Percentiles rank a stretch among this genome's conserved stretches.
Conservation (phyloP, 1,140 invertebrate species). For the Andricus grossulariae region DNA sequence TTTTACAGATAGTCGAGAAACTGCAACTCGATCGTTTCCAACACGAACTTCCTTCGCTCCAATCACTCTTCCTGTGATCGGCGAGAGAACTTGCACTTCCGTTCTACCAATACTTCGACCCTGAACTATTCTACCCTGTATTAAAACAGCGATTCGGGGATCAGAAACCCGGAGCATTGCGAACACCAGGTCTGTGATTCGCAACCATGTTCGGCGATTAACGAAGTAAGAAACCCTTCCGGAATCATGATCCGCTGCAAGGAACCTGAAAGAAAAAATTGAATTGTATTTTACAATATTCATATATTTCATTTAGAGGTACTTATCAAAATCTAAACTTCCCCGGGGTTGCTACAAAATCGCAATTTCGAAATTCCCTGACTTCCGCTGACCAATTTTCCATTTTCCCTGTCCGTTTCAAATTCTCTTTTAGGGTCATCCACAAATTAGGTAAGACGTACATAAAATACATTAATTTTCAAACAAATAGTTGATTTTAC, state of each 20-base stretch:
- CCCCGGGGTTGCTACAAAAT: no score
- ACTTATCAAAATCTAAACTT: no score
- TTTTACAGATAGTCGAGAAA: conserved; percentile 87
- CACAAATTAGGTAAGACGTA: no score
- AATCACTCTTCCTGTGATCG: conserved; percentile 93
- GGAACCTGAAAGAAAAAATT: conserved; percentile 76
- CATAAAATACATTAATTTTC: no score
- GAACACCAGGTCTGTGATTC: conserved; percentile 93
- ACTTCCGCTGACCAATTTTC: no score
- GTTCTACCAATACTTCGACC: conserved; percentile 92
- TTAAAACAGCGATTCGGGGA: conserved; percentile 88
- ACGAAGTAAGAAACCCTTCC: conserved; percentile 93
- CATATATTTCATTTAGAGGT: no score
- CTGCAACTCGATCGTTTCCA: conserved; percentile 91
- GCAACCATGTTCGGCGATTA: conserved; percentile 89
- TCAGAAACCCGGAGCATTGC: conserved; percentile 91
- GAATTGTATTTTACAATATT: background rate
- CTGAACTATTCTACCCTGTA: conserved; percentile 88
- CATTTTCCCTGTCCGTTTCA: no score
- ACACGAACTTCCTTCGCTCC: conserved; percentile 94
- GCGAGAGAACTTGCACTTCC: conserved; percentile 94
- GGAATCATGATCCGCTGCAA: conserved; percentile 93
- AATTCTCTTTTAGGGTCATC: no score
- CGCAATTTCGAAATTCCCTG: no score
- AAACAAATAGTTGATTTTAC: no score